Percentiles rank a stretch among this genome's conserved stretches.
These are phyloP conservation scores for Chondrosia reniformis DNA, from an alignment of 37 sponge, comb jelly and placozoan species.

Conservation along the genomic window DNA sequence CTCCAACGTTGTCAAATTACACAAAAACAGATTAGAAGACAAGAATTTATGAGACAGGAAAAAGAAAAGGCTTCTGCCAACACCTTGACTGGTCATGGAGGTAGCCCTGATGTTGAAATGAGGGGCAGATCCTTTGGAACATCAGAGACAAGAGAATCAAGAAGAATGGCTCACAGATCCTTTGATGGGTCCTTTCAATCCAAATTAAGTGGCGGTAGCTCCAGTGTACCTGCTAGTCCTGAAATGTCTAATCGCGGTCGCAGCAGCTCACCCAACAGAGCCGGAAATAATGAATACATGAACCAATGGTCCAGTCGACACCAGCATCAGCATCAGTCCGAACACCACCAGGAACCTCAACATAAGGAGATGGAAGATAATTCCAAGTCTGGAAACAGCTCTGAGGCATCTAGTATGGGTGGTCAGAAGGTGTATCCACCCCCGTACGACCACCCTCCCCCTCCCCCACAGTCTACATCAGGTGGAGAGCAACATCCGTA, in stretches of 20 bases:
- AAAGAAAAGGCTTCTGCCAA: not conserved
- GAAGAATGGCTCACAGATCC: not conserved
- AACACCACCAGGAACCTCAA: not conserved
- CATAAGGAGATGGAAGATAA: not conserved
- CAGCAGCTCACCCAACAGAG: not conserved
- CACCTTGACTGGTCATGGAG: not conserved
- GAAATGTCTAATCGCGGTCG: not conserved
- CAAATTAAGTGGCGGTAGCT: not conserved
- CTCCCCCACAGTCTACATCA: not conserved
- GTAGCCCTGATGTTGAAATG: not conserved
- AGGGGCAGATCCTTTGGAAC: not conserved
- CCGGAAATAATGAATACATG: not conserved
- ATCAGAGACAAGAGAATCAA: not conserved
- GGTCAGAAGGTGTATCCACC: constrained; percentile 4
- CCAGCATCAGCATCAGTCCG: constrained; percentile 6
- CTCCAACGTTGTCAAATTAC: constrained; percentile 25
- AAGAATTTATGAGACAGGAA: constrained; percentile 11
- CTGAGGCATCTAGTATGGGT: not conserved
- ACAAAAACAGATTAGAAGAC: not conserved
- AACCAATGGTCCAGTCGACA: not conserved
- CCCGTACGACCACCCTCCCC: constrained; percentile 6
- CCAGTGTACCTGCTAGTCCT: not conserved
- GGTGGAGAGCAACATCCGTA: constrained; percentile 16
- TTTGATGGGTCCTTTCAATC: not conserved
- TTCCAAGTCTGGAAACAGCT: not conserved